phyloP scores from a whole-genome alignment of 1,140 invertebrate species.

The Radopholus similis region DNA sequence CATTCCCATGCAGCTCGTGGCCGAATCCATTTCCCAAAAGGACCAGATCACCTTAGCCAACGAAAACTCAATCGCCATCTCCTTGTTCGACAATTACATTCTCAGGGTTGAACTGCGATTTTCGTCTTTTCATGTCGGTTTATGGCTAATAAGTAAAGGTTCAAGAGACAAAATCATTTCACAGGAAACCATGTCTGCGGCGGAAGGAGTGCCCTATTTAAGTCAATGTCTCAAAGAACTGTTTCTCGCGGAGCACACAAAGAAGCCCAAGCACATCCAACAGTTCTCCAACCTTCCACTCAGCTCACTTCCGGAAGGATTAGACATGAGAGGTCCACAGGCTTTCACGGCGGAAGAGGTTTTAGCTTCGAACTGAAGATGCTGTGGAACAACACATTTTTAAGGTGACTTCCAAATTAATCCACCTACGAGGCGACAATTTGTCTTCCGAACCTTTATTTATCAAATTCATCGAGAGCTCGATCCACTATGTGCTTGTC shows the following conservation, averaged over 20 bases:
- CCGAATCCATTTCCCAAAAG: constrained; percentile 21
- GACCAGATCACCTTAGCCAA: constrained; percentile 32
- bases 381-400: too few species aligned
- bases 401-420: too few species aligned
- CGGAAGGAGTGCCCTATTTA: constrained; percentile 38
- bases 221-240: constrained; percentile 30
- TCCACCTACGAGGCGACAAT: too few species aligned
- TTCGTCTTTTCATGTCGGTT: constrained; percentile 21
- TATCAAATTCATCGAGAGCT: constrained; percentile 16
- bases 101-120: constrained; percentile 27
- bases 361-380: too few species aligned
- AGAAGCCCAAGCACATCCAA: constrained; percentile 22
- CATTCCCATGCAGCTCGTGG: constrained; percentile 7
- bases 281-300: constrained; percentile 35
- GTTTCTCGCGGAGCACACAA: constrained; percentile 41
- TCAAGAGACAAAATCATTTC: not conserved
- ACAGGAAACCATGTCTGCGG: not conserved
- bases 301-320: constrained; percentile 21
- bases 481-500: constrained; percentile 13
- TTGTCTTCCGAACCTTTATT: constrained; percentile 10
- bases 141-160: not conserved
- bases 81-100: constrained; percentile 30
- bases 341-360: constrained; percentile 42
- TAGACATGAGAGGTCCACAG: constrained; percentile 44
- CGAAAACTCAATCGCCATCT: constrained; percentile 38